Evolutionary conservation across 1,140 invertebrate genomes (phyloP).

Genomic region (Asobara japonica): DNA sequence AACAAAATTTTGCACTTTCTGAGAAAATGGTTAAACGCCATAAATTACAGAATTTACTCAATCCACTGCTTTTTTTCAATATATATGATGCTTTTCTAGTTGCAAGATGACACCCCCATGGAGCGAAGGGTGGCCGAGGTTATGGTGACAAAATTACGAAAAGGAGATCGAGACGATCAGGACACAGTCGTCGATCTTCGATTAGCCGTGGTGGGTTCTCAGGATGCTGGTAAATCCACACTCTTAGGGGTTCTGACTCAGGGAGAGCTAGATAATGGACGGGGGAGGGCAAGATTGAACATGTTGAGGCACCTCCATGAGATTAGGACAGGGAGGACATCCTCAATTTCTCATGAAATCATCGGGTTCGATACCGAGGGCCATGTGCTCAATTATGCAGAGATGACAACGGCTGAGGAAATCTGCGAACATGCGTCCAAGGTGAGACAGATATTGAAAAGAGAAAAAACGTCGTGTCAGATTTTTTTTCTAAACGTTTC

Average conservation of each 20-base stretch:
- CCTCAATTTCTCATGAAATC: slow-evolving; percentile 96
- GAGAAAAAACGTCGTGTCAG: too few species aligned
- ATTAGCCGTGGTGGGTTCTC: slow-evolving; percentile 91
- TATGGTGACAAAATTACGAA: slow-evolving; percentile 84
- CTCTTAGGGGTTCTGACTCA: slow-evolving; percentile 90
- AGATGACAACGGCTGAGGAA: slow-evolving; percentile 91
- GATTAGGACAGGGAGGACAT: slow-evolving; percentile 94
- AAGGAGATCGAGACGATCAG: slow-evolving; percentile 86
- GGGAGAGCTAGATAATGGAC: slow-evolving; percentile 94
- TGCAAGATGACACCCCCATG: slow-evolving; percentile 39
- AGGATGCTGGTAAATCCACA: slow-evolving; percentile 94
- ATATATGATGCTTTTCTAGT: too few species aligned
- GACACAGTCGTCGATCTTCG: slow-evolving; percentile 87
- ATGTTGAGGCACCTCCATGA: slow-evolving; percentile 97
- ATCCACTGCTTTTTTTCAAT: too few species aligned
- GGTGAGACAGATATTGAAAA: too few species aligned
- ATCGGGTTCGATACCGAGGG: slow-evolving; percentile 90
- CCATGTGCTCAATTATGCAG: slow-evolving; percentile 80
- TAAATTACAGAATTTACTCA: too few species aligned
- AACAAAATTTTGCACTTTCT: too few species aligned
- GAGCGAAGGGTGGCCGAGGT: slow-evolving; percentile 81
- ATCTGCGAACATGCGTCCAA: slow-evolving; percentile 92
- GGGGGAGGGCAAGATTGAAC: slow-evolving; percentile 92
- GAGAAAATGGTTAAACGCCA: too few species aligned
- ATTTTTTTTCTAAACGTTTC: too few species aligned